Base-by-base conservation (phyloP, 2,797 vertebrate genomes). In the Rhinella marina region DNA sequence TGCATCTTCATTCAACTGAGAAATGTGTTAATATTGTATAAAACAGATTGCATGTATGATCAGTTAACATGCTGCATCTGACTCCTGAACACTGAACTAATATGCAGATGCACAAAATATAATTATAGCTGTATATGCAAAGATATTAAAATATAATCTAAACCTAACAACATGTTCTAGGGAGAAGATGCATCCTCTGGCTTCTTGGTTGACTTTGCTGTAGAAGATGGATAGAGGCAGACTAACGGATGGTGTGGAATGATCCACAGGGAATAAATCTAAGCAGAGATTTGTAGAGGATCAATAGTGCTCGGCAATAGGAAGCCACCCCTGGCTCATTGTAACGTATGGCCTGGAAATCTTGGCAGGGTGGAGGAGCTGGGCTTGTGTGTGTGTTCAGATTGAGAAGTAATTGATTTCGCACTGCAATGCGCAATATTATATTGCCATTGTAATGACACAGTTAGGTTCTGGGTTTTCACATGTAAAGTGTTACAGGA, bases 351-450 rank as follows among this genome's bases (percentile, higher is more conserved):
- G 85, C 80, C 52, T 89, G 84, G 27, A 57, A 82, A 72, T 86
- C 77, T 79, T 83, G 80, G 48, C 72, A 54, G 62, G 72, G 73
- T 76, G n/a, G 72, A 86, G 72, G 27, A 86, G 61, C 61, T 70
- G 62, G 16, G 84, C 62, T 79, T 80, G 75, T 85, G 64, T 68
- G 79, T 82, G 68, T 83, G 80, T 83, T 83, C 85, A 83, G 80
- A 89, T 70, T 79, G 72, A 86, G 73, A 82, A 84, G 85, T 72
- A 89, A 89, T 89, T 89, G 88, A 89, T 89, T 89, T 89, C 80
- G 79, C 88, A 89, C 88, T 89, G 88, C 88, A 89, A 89, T 82
- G 61, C 54, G 80, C 80, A 89, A 89, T 89, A 86, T 83, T 50
- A 83, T 83, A 83, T 86, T 68, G 32, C 61, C 77, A 50, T 82